phyloP scores from a whole-genome alignment of 2,113 vertebrate species.

The Loxodonta africana region DNA sequence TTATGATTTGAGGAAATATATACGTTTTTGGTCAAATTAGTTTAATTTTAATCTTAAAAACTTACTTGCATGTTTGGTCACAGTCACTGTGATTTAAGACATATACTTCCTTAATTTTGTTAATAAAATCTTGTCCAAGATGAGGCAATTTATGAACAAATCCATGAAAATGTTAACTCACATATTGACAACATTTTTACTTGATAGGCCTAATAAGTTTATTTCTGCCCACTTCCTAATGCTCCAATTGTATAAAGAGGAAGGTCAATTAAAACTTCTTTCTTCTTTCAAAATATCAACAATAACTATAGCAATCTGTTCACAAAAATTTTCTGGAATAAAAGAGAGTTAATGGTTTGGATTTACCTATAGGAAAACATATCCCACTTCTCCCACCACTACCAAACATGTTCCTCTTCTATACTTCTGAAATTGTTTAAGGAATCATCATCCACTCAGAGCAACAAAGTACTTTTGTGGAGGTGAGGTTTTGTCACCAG shows the following conservation, averaged over 20 bases:
- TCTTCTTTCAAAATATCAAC: not conserved
- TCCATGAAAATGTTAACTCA: not conserved
- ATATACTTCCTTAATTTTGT: not conserved
- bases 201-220: not conserved
- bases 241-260: not conserved
- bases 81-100: not conserved
- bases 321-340: not conserved
- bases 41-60: not conserved
- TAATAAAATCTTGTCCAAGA: slow-evolving; percentile 22
- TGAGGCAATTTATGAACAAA: not conserved
- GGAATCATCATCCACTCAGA: not conserved
- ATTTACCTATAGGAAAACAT: not conserved
- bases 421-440: not conserved
- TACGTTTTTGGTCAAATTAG: not conserved
- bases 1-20: slow-evolving; percentile 16
- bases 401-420: not conserved
- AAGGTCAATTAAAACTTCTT: not conserved
- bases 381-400: not conserved
- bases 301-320: not conserved
- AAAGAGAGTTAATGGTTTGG: not conserved
- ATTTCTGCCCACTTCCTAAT: not conserved
- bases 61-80: not conserved
- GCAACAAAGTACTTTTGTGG: not conserved
- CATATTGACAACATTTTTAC: not conserved
- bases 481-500: not conserved